Percentiles rank a stretch among this genome's conserved stretches.
These are phyloP conservation scores for Lasioglossum marginatum DNA, from an alignment of 2,888 invertebrate species.

Conservation along the genomic window DNA sequence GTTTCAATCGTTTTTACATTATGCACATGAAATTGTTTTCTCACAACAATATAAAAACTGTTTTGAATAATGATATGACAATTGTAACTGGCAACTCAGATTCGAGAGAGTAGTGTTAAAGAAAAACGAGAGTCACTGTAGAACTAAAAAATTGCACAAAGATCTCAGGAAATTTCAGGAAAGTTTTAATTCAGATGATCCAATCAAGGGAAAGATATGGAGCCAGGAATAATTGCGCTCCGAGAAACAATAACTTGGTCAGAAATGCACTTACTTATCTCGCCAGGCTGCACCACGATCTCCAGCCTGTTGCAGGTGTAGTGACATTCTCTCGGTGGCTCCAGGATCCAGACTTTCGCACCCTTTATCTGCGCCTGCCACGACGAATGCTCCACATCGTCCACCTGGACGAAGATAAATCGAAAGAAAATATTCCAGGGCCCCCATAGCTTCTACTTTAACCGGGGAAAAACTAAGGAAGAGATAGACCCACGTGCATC, in stretches of 20 bases:
- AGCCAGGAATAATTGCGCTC: neutral
- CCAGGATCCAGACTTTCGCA: constrained; percentile 94
- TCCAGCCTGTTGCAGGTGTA: constrained; percentile 90
- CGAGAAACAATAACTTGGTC: neutral
- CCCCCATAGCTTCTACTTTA: neutral
- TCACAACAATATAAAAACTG: no score
- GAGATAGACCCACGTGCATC: constrained; percentile 92
- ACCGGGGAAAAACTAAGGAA: neutral
- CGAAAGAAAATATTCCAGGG: neutral
- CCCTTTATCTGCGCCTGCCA: constrained; percentile 99
- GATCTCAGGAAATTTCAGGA: no score
- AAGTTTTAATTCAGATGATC: neutral
- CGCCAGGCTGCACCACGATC: constrained; percentile 92
- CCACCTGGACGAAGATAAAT: constrained; percentile 88
- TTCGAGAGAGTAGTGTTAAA: no score
- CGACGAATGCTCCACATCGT: constrained; percentile 96
- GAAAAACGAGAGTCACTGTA: no score
- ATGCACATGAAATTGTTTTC: no score
- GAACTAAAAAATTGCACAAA: no score
- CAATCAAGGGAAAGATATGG: neutral
- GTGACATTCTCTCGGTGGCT: constrained; percentile 97
- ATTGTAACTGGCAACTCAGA: no score
- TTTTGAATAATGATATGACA: no score
- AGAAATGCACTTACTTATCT: constrained; percentile 91
- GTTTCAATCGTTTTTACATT: no score